Conservation (phyloP, 1,140 invertebrate genomes). For the Onthophagus taurus region DNA sequence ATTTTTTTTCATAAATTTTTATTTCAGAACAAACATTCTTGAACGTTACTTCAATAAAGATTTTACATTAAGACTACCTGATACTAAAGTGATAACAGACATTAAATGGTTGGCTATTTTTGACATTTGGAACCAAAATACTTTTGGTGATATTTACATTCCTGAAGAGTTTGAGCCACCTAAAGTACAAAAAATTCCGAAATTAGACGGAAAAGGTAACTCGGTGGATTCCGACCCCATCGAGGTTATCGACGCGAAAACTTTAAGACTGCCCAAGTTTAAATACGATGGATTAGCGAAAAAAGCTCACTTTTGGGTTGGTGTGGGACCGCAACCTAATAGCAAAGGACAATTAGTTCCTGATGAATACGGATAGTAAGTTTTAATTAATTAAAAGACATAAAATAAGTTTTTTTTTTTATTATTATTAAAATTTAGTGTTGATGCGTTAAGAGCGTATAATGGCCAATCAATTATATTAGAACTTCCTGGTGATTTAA, state of each 20-base stretch:
- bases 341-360: slow-evolving; percentile 69
- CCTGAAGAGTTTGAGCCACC: slow-evolving; percentile 89
- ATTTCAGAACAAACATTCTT: slow-evolving; percentile 74
- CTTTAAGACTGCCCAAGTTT: slow-evolving; percentile 65
- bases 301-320: slow-evolving; percentile 80
- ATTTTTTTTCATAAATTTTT: slow-evolving; percentile 4
- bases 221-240: slow-evolving; percentile 63
- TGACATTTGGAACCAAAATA: slow-evolving; percentile 74
- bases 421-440: slow-evolving; percentile 39
- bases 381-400: slow-evolving; percentile 23
- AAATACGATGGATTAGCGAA: slow-evolving; percentile 66
- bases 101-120: slow-evolving; percentile 88
- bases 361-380: slow-evolving; percentile 89
- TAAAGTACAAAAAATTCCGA: slow-evolving; percentile 56
- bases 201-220: slow-evolving; percentile 58
- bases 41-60: slow-evolving; percentile 79
- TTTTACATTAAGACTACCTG: slow-evolving; percentile 72
- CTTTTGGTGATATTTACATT: slow-evolving; percentile 84
- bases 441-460: slow-evolving; percentile 63
- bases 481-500: slow-evolving; percentile 71
- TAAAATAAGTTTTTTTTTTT: neutral
- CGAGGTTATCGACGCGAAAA: slow-evolving; percentile 72
- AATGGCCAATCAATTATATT: slow-evolving; percentile 64
- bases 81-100: slow-evolving; percentile 77
- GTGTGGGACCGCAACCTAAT: slow-evolving; percentile 73